These are phyloP conservation scores for Calameuta pallipes DNA, from an alignment of 2,888 invertebrate genomes.

Conservation along the genomic window DNA sequence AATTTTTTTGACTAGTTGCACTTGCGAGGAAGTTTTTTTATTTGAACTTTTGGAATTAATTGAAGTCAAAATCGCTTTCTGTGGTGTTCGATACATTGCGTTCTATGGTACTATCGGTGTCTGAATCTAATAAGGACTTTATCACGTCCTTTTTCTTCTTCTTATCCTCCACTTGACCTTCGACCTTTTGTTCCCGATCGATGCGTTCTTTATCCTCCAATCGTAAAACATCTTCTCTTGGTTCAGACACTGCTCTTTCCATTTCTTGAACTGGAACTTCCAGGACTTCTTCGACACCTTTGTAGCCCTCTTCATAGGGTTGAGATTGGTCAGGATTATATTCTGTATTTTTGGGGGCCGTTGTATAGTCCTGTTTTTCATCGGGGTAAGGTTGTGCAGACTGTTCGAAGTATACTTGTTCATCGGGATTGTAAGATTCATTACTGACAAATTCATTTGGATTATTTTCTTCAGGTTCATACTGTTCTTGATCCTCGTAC, in stretches of 20 bases:
- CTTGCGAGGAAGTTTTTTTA: not conserved
- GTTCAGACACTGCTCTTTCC: not conserved
- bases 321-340: not conserved
- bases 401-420: not conserved
- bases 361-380: not conserved
- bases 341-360: not conserved
- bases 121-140: slow-evolving; percentile 54
- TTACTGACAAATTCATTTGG: not conserved
- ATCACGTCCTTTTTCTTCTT: slow-evolving; percentile 53
- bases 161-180: not conserved
- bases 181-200: not conserved
- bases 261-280: not conserved
- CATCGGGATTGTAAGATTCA: slow-evolving; percentile 12
- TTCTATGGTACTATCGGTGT: slow-evolving; percentile 61
- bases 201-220: not conserved
- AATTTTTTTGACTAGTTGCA: not conserved
- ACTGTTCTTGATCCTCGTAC: slow-evolving; percentile 7
- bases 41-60: slow-evolving; percentile 33
- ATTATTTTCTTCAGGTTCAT: slow-evolving; percentile 13
- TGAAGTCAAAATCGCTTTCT: slow-evolving; percentile 63
- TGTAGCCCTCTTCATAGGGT: not conserved
- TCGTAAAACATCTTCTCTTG: not conserved
- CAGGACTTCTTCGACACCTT: not conserved
- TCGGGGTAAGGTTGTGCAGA: not conserved
- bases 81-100: slow-evolving; percentile 54